Base-by-base conservation (phyloP, 1,140 invertebrate species). In the Saxidomus purpurata region DNA sequence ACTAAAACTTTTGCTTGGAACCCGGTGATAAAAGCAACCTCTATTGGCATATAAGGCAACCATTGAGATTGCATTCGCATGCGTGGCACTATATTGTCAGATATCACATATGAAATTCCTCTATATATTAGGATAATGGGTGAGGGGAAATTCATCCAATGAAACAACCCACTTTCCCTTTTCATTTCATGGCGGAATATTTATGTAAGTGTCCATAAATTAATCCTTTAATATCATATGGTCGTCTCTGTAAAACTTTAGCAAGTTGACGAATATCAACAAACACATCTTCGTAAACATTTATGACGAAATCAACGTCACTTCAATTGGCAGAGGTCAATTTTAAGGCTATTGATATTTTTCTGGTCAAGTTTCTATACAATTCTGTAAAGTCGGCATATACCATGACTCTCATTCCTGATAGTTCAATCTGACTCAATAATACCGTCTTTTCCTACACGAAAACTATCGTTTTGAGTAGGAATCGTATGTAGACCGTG, bases 301-400 rank as follows among this genome's bases (percentile, higher is more conserved):
- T 96, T 61, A 96, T 89, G 34, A 96, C 86, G 89, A 92, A 95
- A 82, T 61, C 84, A 11, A 97, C 97, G 90, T 96, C 96, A 90
- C 92, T 92, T 93, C 95, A 97, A 95, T 97, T 96, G 94, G 97
- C 97, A 8, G 97, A 96, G 61, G 97, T 97, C 97, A 98, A 98
- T 94, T 98, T 98, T 31, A 98, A 96, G 2, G 97, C 97, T 22
- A 61, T 40, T 1, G 83, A 63, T 22, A 90, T 74, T 82, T 90
- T 80, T 76, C 38, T 43, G n/a, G 84, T 74, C 34, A 87, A 31
- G 52, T 88, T 88, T 8, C 36, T 47, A 47, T 81, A 88, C 1
- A 59, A 71, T 25, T 88, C 86, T 19, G 3, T 25, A 52, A 88
- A 88, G 31, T 88, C 86, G 2, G 86, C 59, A 22, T 80, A 22